phyloP scores from a whole-genome alignment of 2,888 invertebrate species.

The Drosophila mettleri region DNA sequence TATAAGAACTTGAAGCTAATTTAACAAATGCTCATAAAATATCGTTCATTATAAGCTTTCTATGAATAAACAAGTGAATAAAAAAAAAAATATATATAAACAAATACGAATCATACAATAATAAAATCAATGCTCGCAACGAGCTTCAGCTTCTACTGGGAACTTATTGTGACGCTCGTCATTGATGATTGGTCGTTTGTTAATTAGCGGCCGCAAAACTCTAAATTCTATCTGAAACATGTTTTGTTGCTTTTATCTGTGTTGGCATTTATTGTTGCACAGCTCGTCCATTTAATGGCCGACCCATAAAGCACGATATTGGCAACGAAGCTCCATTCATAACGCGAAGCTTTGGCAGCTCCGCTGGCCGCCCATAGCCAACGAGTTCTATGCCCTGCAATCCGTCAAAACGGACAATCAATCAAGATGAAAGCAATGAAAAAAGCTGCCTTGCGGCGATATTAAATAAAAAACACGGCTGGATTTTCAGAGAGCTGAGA shows the following conservation, averaged over 20 bases:
- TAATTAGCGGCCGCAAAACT: slow-evolving; percentile 35
- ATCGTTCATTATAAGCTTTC: slow-evolving; percentile 57
- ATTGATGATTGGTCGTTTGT: slow-evolving; percentile 33
- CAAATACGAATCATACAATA: slow-evolving; percentile 9
- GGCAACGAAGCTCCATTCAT: slow-evolving; percentile 63
- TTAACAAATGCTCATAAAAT: slow-evolving; percentile 50
- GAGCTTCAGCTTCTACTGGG: slow-evolving; percentile 25
- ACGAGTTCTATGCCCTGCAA: slow-evolving; percentile 55
- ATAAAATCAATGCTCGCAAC: slow-evolving; percentile 39
- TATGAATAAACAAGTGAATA: slow-evolving; percentile 38
- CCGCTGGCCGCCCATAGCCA: slow-evolving; percentile 21
- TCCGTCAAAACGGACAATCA: slow-evolving; percentile 43
- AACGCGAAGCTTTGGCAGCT: slow-evolving; percentile 32
- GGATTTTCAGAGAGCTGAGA: slow-evolving; percentile 33
- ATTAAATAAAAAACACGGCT: slow-evolving; percentile 20
- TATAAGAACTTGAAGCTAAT: slow-evolving; percentile 41
- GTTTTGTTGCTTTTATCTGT: slow-evolving; percentile 28
- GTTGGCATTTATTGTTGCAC: slow-evolving; percentile 2
- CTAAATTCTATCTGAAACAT: slow-evolving; percentile 43
- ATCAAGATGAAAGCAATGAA: slow-evolving; percentile 45
- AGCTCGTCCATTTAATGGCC: slow-evolving; percentile 20
- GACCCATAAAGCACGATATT: slow-evolving; percentile 40
- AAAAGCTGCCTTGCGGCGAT: slow-evolving; percentile 19
- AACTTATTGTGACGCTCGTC: slow-evolving; percentile 23
- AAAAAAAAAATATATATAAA: slow-evolving; percentile 10